A percentile compares a stretch with the other conserved stretches of the same genome.
phyloP scores from a whole-genome alignment of 2,888 invertebrate genomes.

The Dynastes maya region DNA sequence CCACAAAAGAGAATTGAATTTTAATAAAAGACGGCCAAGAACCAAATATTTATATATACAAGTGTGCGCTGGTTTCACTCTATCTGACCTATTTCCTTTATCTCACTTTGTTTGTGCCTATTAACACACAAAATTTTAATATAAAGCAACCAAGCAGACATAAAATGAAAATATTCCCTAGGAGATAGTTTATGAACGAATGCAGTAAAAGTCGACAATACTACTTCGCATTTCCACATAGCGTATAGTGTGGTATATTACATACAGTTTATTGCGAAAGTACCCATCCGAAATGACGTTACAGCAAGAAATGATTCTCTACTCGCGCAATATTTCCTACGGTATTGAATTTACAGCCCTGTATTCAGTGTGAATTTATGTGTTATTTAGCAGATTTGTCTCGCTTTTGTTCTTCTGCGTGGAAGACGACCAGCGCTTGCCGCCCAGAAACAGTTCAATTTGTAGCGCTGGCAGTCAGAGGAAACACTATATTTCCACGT shows the following conservation, averaged over 20 bases:
- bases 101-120: too few relatives aligned
- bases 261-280: slow-evolving; percentile 6
- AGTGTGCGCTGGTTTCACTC: too few relatives aligned
- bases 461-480: slow-evolving; percentile 25
- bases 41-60: too few relatives aligned
- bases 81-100: too few relatives aligned
- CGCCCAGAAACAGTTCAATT: slow-evolving; percentile 38
- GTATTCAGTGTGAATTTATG: slow-evolving; percentile 41
- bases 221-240: slow-evolving; percentile 1
- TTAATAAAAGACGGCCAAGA: too few relatives aligned
- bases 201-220: slow-evolving; percentile 10
- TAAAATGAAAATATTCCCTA: neutral
- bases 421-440: slow-evolving; percentile 5
- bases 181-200: neutral
- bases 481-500: slow-evolving; percentile 35
- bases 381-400: slow-evolving; percentile 46
- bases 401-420: slow-evolving; percentile 38
- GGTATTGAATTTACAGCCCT: slow-evolving; percentile 40
- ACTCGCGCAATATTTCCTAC: slow-evolving; percentile 31
- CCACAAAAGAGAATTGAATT: too few relatives aligned
- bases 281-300: neutral
- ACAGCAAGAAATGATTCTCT: neutral
- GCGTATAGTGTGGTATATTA: neutral
- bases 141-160: too few relatives aligned
- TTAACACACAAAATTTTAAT: too few relatives aligned